These are phyloP conservation scores for Apistogramma diplotaenia DNA, from an alignment of 2,113 vertebrate genomes.

Conservation along the genomic window DNA sequence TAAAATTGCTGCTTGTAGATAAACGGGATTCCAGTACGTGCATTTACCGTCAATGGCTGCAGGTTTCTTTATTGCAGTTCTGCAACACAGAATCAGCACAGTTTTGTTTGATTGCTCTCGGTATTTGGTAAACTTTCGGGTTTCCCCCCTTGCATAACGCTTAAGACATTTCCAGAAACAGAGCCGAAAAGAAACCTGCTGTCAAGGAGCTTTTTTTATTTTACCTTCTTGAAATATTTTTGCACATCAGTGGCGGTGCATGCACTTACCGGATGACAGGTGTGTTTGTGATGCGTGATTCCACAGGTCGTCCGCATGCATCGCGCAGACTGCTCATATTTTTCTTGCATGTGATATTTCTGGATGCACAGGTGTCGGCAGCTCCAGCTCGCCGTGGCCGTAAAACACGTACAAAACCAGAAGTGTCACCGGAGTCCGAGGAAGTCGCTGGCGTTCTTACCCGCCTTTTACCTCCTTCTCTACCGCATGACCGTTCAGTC, in stretches of 20 bases:
- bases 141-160: not conserved
- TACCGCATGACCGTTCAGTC: not conserved
- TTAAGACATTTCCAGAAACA: not conserved
- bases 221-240: not conserved
- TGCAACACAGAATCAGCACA: slow-evolving; percentile 2
- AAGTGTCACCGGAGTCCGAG: not conserved
- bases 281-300: not conserved
- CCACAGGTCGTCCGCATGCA: not conserved
- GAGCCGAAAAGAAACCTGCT: not conserved
- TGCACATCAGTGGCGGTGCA: not conserved
- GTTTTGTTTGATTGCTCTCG: not conserved
- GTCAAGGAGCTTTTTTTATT: not conserved
- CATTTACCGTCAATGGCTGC: slow-evolving; percentile 19
- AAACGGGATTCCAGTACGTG: not conserved
- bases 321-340: not conserved
- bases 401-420: slow-evolving; percentile 16
- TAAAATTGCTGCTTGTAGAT: not conserved
- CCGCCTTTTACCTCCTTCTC: not conserved
- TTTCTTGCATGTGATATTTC: not conserved
- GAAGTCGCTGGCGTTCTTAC: not conserved
- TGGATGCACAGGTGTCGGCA: not conserved
- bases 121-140: not conserved
- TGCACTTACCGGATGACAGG: slow-evolving; percentile 21
- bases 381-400: not conserved
- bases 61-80: slow-evolving; percentile 6